Percentiles rank a stretch among this genome's conserved stretches.
These are phyloP conservation scores for Protodeltote pygarga DNA, from an alignment of 2,888 invertebrate genomes.

Conservation along the genomic window DNA sequence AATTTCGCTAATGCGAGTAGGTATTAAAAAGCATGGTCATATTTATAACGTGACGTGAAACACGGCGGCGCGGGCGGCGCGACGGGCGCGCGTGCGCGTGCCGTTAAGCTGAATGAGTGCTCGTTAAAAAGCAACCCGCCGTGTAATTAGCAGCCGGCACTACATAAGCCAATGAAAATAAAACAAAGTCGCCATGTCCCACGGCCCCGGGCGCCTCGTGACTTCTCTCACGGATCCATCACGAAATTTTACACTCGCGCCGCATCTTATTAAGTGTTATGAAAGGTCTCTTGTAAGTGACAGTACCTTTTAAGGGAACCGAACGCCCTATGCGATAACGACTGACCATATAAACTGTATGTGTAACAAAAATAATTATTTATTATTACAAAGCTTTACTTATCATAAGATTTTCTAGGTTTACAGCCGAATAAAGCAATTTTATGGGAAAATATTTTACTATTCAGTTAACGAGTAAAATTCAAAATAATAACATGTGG, in stretches of 20 bases:
- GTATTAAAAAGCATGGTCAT: slow-evolving; percentile 51
- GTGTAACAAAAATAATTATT: slow-evolving; percentile 27
- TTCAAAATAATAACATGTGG: neutral
- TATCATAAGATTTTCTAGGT: slow-evolving; percentile 14
- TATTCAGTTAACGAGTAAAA: neutral
- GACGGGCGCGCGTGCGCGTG: slow-evolving; percentile 59
- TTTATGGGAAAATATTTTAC: neutral
- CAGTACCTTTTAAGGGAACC: slow-evolving; percentile 74
- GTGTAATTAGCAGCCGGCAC: slow-evolving; percentile 76
- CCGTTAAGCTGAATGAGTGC: slow-evolving; percentile 76
- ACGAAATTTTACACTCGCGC: slow-evolving; percentile 79
- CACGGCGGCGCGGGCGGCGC: slow-evolving; percentile 38
- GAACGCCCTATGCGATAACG: slow-evolving; percentile 59
- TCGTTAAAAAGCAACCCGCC: slow-evolving; percentile 79
- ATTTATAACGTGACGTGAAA: slow-evolving; percentile 58
- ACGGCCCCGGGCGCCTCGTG: slow-evolving; percentile 79
- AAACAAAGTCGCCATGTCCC: slow-evolving; percentile 71
- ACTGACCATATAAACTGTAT: slow-evolving; percentile 39
- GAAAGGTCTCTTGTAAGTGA: slow-evolving; percentile 77
- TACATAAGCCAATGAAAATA: slow-evolving; percentile 69
- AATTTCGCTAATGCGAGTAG: slow-evolving; percentile 49
- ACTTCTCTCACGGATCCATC: slow-evolving; percentile 80
- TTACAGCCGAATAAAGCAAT: neutral
- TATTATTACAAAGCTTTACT: slow-evolving; percentile 2
- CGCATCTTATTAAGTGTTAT: slow-evolving; percentile 82